Evolutionary conservation across 2,888 invertebrate species (phyloP).

Genomic region (Chrysina gloriosa): DNA sequence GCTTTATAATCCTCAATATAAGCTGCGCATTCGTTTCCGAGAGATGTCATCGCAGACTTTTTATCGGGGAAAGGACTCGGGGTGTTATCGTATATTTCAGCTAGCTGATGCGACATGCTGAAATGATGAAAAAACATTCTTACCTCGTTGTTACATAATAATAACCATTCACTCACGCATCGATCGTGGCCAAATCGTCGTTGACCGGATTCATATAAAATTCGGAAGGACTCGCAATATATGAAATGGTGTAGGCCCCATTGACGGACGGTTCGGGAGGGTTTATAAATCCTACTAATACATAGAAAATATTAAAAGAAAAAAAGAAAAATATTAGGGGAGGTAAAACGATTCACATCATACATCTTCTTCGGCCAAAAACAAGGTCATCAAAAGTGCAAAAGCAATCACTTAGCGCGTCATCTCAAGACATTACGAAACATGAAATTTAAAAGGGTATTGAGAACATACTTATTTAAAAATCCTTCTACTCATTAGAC

Average conservation of each 20-base stretch:
- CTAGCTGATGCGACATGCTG: conserved; percentile 33
- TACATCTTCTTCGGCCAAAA: too few relatives aligned
- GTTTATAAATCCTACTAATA: conserved; percentile 14
- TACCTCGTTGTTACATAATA: background rate
- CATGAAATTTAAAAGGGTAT: too few relatives aligned
- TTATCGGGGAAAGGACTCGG: conserved; percentile 19
- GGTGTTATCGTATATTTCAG: conserved; percentile 10
- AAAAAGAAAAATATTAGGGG: too few relatives aligned
- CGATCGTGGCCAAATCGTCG: conserved; percentile 30
- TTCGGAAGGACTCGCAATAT: conserved; percentile 30
- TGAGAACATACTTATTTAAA: too few relatives aligned
- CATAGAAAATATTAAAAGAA: too few relatives aligned
- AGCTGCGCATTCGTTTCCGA: conserved; percentile 32
- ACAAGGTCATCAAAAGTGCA: too few relatives aligned
- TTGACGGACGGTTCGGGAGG: conserved; percentile 20
- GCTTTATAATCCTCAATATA: conserved; percentile 26
- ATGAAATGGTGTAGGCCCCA: conserved; percentile 31
- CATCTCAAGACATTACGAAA: too few relatives aligned
- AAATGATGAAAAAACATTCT: background rate
- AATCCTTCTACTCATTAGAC: too few relatives aligned
- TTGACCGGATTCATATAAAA: conserved; percentile 37
- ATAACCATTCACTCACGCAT: conserved; percentile 23
- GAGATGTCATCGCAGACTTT: conserved; percentile 31
- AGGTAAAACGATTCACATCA: too few relatives aligned
- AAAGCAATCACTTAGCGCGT: too few relatives aligned